These are phyloP conservation scores for Drosophila chauvacae DNA, from an alignment of 1,140 invertebrate genomes.

Conservation along the genomic window DNA sequence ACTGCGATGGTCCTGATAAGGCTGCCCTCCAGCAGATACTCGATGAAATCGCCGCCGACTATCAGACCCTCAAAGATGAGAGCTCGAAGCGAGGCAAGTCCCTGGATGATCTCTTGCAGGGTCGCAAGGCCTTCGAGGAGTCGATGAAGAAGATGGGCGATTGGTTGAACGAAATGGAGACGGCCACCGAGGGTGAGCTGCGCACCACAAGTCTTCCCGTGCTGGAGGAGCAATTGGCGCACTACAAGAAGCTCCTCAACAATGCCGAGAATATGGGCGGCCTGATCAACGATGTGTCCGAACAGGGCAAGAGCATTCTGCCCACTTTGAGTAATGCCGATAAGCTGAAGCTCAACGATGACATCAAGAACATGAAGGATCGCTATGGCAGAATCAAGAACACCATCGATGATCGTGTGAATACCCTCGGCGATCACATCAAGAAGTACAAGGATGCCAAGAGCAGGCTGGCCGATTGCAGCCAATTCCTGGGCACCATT, in stretches of 20 bases:
- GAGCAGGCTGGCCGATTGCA: constrained; percentile 90
- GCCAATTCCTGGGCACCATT: constrained; percentile 91
- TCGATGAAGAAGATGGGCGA: constrained; percentile 92
- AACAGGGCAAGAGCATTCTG: constrained; percentile 92
- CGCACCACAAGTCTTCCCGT: constrained; percentile 91
- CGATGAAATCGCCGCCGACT: constrained; percentile 89
- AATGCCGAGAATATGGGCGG: constrained; percentile 90
- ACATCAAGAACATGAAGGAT: constrained; percentile 91
- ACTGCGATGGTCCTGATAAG: constrained; percentile 91
- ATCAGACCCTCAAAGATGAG: constrained; percentile 89
- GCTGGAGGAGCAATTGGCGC: constrained; percentile 92
- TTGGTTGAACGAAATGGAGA: constrained; percentile 95
- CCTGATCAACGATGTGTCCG: constrained; percentile 90
- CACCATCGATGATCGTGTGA: constrained; percentile 91
- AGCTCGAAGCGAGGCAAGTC: constrained; percentile 90
- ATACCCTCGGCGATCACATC: constrained; percentile 89
- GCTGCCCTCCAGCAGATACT: constrained; percentile 88
- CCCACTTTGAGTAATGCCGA: constrained; percentile 93
- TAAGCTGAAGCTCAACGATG: constrained; percentile 91
- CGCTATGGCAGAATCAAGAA: constrained; percentile 90
- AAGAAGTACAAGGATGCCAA: constrained; percentile 92
- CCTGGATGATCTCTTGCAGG: constrained; percentile 90
- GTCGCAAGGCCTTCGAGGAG: constrained; percentile 91
- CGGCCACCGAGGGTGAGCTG: constrained; percentile 91
- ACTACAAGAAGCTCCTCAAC: constrained; percentile 92